A percentile compares a stretch with the other conserved stretches of the same genome.
phyloP scores from a whole-genome alignment of 2,797 vertebrate species.

The Synanceia verrucosa region DNA sequence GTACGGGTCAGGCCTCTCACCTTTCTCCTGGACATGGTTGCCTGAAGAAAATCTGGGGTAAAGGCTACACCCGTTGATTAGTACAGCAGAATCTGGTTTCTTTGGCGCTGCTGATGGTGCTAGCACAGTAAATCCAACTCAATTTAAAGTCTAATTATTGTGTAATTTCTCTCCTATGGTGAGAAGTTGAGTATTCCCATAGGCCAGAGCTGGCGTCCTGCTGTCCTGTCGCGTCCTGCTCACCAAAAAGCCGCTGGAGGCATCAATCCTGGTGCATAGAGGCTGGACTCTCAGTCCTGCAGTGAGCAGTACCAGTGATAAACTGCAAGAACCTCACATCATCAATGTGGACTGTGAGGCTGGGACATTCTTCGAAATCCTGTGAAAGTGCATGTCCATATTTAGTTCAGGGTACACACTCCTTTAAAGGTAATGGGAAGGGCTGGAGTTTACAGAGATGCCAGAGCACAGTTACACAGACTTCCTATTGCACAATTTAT shows the following conservation, averaged over 20 bases:
- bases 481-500: slow-evolving; percentile 70
- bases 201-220: slow-evolving; percentile 43
- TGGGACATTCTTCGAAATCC: slow-evolving; percentile 98
- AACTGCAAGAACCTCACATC: slow-evolving; percentile 77
- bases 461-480: slow-evolving; percentile 67
- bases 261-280: slow-evolving; percentile 65
- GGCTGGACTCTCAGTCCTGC: slow-evolving; percentile 56
- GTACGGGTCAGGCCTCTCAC: slow-evolving; percentile 88
- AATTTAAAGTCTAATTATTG: neutral
- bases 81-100: neutral
- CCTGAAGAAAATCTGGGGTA: neutral
- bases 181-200: slow-evolving; percentile 35
- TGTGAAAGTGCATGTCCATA: slow-evolving; percentile 96
- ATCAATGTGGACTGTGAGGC: slow-evolving; percentile 87
- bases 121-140: slow-evolving; percentile 27
- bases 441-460: slow-evolving; percentile 79
- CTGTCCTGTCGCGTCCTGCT: slow-evolving; percentile 46
- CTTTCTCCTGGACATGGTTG: slow-evolving; percentile 88
- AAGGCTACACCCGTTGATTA: neutral
- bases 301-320: slow-evolving; percentile 70
- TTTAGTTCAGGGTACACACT: slow-evolving; percentile 93
- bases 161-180: slow-evolving; percentile 16
- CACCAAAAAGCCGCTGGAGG: slow-evolving; percentile 60
- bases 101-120: neutral
- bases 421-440: slow-evolving; percentile 98